phyloP scores from a whole-genome alignment of 2,797 vertebrate genomes.

The Scolopax bukidnonensis region DNA sequence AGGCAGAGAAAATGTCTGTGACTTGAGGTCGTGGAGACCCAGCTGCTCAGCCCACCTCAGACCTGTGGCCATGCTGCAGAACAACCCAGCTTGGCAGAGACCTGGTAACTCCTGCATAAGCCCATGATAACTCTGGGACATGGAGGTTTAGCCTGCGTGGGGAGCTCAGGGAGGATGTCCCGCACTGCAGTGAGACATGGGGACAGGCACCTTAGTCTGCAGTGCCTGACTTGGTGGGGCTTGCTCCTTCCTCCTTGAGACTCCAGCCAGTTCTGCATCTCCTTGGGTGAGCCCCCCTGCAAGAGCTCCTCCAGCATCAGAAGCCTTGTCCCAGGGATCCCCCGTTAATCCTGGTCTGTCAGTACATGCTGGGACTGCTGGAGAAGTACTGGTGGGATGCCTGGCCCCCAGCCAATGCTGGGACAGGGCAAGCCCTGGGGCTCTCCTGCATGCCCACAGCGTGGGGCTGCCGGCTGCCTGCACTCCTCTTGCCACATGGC shows the following conservation, averaged over 20 bases:
- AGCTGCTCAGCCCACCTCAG: not conserved
- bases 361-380: not conserved
- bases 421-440: rapidly evolving
- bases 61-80: rapidly evolving
- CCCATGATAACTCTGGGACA: rapidly evolving
- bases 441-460: rapidly evolving
- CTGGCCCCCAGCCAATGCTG: not conserved
- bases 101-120: not conserved
- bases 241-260: not conserved
- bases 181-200: rapidly evolving
- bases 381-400: not conserved
- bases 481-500: not conserved
- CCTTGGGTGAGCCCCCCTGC: not conserved
- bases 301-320: not conserved
- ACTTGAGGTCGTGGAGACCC: rapidly evolving
- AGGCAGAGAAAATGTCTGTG: not conserved
- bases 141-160: rapidly evolving
- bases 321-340: not conserved
- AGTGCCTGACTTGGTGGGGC: not conserved
- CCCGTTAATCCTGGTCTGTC: not conserved
- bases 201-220: not conserved
- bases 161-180: not conserved
- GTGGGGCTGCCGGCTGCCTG: not conserved
- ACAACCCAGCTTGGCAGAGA: rapidly evolving
- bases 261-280: not conserved